These are phyloP conservation scores for Raja brachyura DNA, from an alignment of 2,113 vertebrate species.

Conservation along the genomic window DNA sequence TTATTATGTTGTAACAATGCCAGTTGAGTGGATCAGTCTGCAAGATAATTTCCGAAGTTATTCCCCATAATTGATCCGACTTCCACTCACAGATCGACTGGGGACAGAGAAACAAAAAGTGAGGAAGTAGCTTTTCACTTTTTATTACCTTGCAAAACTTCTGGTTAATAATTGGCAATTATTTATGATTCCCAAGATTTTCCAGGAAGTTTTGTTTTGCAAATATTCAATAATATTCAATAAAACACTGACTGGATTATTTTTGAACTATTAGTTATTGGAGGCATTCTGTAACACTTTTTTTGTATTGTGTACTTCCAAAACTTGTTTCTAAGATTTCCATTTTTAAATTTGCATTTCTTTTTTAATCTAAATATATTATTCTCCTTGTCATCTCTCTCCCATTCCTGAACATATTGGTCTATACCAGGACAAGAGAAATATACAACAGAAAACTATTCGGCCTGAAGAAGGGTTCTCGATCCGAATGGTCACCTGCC, in stretches of 20 bases:
- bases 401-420: neutral
- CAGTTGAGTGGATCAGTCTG: neutral
- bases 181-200: neutral
- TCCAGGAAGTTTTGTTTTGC: neutral
- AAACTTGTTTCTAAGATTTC: neutral
- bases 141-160: neutral
- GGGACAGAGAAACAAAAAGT: neutral
- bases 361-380: neutral
- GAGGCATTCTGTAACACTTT: neutral
- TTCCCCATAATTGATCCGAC: constrained; percentile 9
- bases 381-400: neutral
- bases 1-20: neutral
- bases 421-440: neutral
- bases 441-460: too few relatives aligned
- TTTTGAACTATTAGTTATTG: neutral
- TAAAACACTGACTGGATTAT: neutral
- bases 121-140: neutral
- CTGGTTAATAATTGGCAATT: neutral
- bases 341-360: neutral
- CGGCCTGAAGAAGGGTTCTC: too few relatives aligned
- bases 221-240: neutral
- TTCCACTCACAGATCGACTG: neutral
- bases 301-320: neutral
- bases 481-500: too few relatives aligned
- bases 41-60: neutral